phyloP scores from a whole-genome alignment of 2,113 vertebrate genomes.

The Hassar affinis region DNA sequence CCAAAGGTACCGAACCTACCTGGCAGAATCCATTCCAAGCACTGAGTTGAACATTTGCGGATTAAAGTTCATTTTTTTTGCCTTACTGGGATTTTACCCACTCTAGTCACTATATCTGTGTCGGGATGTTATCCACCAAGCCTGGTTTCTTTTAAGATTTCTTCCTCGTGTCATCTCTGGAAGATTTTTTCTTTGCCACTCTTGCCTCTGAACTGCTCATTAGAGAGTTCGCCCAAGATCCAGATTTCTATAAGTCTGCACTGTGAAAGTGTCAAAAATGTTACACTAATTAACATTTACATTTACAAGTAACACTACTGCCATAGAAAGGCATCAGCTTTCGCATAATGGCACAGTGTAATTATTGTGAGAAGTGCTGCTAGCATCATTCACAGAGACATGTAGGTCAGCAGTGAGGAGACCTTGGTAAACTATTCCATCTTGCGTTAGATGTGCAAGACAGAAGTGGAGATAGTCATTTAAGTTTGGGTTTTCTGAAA shows the following conservation, averaged over 20 bases:
- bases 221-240: not conserved
- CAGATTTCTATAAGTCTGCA: not conserved
- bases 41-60: not conserved
- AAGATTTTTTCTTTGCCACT: not conserved
- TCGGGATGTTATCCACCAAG: not conserved
- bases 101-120: not conserved
- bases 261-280: not conserved
- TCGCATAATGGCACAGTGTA: not conserved
- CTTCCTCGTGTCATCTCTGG: not conserved
- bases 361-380: conserved; percentile 7
- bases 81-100: not conserved
- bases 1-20: not conserved
- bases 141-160: not conserved
- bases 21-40: not conserved
- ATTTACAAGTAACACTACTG: too few species aligned
- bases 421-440: not conserved
- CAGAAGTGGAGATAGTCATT: not conserved
- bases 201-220: not conserved
- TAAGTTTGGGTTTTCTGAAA: not conserved
- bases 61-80: not conserved
- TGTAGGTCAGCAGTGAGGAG: not conserved
- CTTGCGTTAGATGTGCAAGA: not conserved
- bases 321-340: not conserved
- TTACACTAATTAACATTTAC: not conserved
- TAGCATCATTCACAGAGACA: not conserved